Evolutionary conservation across 2,113 vertebrate genomes (phyloP).

Genomic region (Aix galericulata): DNA sequence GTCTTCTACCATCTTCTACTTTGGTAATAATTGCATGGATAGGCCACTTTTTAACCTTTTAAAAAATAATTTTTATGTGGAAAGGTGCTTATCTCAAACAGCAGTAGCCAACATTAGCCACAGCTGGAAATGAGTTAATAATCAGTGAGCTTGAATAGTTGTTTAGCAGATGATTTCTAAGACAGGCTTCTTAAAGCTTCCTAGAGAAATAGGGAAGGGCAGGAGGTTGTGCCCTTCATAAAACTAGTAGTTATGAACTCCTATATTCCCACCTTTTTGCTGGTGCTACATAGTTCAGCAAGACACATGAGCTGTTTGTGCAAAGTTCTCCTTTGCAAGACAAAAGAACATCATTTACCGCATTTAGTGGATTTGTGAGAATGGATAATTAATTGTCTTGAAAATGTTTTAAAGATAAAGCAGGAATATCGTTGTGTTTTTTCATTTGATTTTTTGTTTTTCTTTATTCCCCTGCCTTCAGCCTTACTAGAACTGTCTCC

Average conservation of each 20-base stretch:
- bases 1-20: background rate
- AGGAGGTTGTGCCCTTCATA: background rate
- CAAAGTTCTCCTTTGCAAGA: background rate
- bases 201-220: background rate
- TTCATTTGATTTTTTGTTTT: background rate
- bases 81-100: background rate
- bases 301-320: background rate
- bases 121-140: background rate
- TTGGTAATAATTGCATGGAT: rapidly evolving
- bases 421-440: too few relatives aligned
- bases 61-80: background rate
- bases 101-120: background rate
- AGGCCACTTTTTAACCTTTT: background rate
- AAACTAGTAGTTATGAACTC: background rate
- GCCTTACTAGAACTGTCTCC: background rate
- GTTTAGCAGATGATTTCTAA: background rate
- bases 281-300: background rate
- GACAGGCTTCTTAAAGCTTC: background rate
- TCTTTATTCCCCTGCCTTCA: background rate
- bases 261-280: background rate
- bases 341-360: background rate
- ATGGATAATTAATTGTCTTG: background rate
- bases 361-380: background rate
- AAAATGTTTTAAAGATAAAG: background rate
- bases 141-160: background rate